These are phyloP conservation scores for Aradophagus sp. DNA, from an alignment of 1,140 invertebrate genomes.

Conservation along the genomic window DNA sequence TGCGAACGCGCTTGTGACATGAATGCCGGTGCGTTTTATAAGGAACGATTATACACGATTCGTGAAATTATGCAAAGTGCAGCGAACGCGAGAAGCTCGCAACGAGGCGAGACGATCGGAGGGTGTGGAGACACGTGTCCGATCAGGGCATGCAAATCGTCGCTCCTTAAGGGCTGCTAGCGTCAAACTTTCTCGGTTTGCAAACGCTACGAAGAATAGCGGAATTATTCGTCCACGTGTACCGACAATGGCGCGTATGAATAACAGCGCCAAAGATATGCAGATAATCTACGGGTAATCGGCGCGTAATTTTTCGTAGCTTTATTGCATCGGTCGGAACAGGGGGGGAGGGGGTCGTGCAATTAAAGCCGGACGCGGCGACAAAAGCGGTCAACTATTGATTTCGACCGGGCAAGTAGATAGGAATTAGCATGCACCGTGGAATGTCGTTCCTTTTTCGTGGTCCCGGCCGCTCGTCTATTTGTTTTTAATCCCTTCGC, in stretches of 20 bases:
- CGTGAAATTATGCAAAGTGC: constrained; percentile 70
- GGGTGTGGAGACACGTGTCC: constrained; percentile 61
- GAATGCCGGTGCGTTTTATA: constrained; percentile 56
- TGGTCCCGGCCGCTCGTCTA: constrained; percentile 59
- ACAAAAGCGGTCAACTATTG: constrained; percentile 35
- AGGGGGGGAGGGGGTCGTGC: too few species aligned
- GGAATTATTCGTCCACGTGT: too few species aligned
- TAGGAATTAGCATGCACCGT: constrained; percentile 69
- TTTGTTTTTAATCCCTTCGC: constrained; percentile 69
- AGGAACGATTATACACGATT: constrained; percentile 66
- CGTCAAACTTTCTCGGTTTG: constrained; percentile 3
- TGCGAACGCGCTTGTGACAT: constrained; percentile 57
- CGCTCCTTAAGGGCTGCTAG: constrained; percentile 52
- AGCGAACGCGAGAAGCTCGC: constrained; percentile 48
- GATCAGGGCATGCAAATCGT: constrained; percentile 64
- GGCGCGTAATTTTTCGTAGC: too few species aligned
- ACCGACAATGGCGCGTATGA: too few species aligned
- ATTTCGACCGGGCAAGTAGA: constrained; percentile 51
- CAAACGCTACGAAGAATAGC: background rate
- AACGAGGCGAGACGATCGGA: constrained; percentile 39
- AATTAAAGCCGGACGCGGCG: constrained; percentile 42
- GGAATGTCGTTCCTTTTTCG: constrained; percentile 58
- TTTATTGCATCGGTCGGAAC: too few species aligned
- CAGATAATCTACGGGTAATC: too few species aligned
- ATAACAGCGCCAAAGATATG: too few species aligned